Base-by-base conservation (phyloP, 2,888 invertebrate species). In the Tuta absoluta region DNA sequence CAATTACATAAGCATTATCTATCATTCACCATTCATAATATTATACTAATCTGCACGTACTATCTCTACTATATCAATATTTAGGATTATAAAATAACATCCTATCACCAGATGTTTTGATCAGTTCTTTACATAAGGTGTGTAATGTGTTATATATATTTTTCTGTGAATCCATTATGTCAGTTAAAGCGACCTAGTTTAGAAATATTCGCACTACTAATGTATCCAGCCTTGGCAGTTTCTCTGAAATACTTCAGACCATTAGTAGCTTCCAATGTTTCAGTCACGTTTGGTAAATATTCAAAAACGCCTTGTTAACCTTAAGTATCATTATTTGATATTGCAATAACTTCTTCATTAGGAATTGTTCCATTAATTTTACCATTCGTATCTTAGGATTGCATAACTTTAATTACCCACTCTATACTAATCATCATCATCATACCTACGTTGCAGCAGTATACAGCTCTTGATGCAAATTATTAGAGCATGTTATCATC, bases 171-270 rank as follows among this genome's bases (percentile, higher is more conserved):
- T 19, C 57, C 12, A 41, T 59, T 23, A 41, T 14, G 14, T 41
- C 38, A 41, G 11, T 80, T 49, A 11, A 74, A 82, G 65, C 76
- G 84, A 78, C 85, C 84, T 81, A 84, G 76, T 80, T 85, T 76
- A 77, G 76, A 80, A 77, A 77, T 80, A 79, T 82, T 83, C 75
- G 73, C 75, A 76, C 76, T 77, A 69, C 68, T 72, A 12, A 51
- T 12, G 19, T 51, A 11, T 21, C 5, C 2, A 73, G 73, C 82
- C 84, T 84, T 82, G 78, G 69, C 65, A 65, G 68, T 73, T 84
- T 84, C 81, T 79, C 69, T 72, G 84, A 81, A 85, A 78, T 74
- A 66, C 48, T 63, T 57, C n/a, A 63, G 19, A 7, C n/a, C 23
- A 58, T 63, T 59, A 14, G 24, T 21, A 49, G 57, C 41, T 51